Base-by-base conservation (phyloP, 2,888 invertebrate species). In the Acronicta leporina region DNA sequence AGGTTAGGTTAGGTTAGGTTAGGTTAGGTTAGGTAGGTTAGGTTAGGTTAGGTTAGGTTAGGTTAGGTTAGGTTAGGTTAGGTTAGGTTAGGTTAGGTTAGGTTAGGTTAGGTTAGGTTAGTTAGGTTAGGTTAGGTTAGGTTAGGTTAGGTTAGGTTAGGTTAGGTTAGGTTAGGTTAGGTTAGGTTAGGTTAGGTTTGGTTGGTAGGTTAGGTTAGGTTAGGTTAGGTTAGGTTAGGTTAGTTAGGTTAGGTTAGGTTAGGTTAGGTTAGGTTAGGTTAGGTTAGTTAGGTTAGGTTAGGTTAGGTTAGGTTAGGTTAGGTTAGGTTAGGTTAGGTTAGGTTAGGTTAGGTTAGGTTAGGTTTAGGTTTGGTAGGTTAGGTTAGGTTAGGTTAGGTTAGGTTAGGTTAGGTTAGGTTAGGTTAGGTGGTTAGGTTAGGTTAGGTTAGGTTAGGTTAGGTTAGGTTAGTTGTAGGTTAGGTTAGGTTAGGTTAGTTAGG, bases 231-330 rank as follows among this genome's bases (percentile, higher is more conserved):
- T n/a, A n/a, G n/a, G n/a, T n/a, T n/a, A n/a, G n/a, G n/a, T n/a
- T n/a, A n/a, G 57, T 70, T 70, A 69, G 73, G 73, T 70, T 73
- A 70, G 69, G 73, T 73, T 73, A 73, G 73, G 72, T 69, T 72
- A 73, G 73, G 73, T 73, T 73, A 73, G 73, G 69, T 69, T 73
- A 73, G 73, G 73, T 69, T 70, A 70, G 73, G n/a, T n/a, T n/a
- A n/a, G n/a, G n/a, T n/a, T n/a, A n/a, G 70, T 70, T 68, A 62
- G 63, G 72, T 47, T 47, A 49, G 38, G 38, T 64, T 61, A 59
- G 67, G 64, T 58, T 61, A 67, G 74, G 70, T 68, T 66, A 70
- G 73, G 73, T 65, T 71, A 71, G 71, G 71, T 68, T 70, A 68
- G 63, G 65, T 63, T 65, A 72, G 68, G 68, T n/a, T n/a, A n/a